Conservation (phyloP, 2,113 vertebrate species). For the Nothoprocta perdicaria region DNA sequence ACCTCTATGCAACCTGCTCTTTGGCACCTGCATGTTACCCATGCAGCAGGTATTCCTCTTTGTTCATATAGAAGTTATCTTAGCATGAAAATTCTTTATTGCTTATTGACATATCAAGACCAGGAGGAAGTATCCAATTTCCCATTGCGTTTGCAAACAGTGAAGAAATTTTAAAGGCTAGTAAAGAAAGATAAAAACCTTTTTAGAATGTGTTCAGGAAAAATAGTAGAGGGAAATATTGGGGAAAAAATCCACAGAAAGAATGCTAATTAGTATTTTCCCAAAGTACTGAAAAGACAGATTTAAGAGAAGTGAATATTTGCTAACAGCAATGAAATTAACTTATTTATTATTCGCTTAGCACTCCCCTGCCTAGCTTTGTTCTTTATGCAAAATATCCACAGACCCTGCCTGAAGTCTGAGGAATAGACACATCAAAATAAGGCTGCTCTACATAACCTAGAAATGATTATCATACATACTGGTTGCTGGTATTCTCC, state of each 20-base stretch:
- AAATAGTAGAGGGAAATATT: neutral
- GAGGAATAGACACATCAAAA: conserved; percentile 61
- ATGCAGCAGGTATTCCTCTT: neutral
- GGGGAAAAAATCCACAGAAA: neutral
- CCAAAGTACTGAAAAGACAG: neutral
- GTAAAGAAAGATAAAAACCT: neutral
- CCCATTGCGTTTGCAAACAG: neutral
- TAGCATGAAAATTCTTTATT: neutral
- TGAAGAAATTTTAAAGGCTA: neutral
- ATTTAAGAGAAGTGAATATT: neutral
- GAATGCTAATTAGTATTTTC: conserved; percentile 11
- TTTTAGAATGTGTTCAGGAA: neutral
- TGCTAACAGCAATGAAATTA: conserved; percentile 4
- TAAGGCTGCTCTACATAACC: conserved; percentile 35
- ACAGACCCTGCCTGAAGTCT: conserved; percentile 33
- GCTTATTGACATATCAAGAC: neutral
- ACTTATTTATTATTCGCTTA: conserved; percentile 56
- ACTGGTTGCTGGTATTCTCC: conserved; percentile 24
- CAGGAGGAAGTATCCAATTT: neutral
- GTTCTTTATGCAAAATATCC: conserved; percentile 43
- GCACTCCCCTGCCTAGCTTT: conserved; percentile 11
- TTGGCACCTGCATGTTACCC: neutral
- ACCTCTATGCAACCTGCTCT: neutral
- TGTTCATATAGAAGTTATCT: neutral
- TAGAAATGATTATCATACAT: neutral